Percentiles rank a stretch among this genome's conserved stretches.
Conservation (phyloP, 1,140 invertebrate species). For the Formica exsecta region DNA sequence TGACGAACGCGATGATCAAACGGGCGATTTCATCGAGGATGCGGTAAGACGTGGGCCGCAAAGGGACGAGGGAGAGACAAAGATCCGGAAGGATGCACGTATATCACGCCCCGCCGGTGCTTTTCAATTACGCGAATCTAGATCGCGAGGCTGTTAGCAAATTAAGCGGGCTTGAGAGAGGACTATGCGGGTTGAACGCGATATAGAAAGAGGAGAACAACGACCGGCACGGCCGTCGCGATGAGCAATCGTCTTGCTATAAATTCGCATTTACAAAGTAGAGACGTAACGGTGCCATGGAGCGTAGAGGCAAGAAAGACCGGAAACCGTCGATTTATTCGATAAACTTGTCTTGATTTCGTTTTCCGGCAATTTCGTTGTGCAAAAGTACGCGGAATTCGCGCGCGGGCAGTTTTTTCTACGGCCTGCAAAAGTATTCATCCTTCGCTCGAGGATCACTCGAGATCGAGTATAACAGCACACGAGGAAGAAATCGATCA, state of each 20-base stretch:
- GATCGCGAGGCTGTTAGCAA: slow-evolving; percentile 60
- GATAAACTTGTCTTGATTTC: slow-evolving; percentile 23
- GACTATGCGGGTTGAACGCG: slow-evolving; percentile 47
- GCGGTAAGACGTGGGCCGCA: slow-evolving; percentile 24
- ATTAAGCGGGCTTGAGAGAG: slow-evolving; percentile 49
- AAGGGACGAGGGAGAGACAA: neutral
- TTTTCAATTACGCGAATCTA: slow-evolving; percentile 58
- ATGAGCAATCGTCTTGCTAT: slow-evolving; percentile 36
- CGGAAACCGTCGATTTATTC: slow-evolving; percentile 58
- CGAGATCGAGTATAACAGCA: neutral
- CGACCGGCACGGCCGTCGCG: slow-evolving; percentile 37
- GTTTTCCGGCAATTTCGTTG: slow-evolving; percentile 24
- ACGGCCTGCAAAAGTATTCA: slow-evolving; percentile 8
- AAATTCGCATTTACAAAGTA: slow-evolving; percentile 15
- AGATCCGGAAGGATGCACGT: slow-evolving; percentile 28
- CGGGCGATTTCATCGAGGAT: slow-evolving; percentile 19
- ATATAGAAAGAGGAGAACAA: slow-evolving; percentile 42
- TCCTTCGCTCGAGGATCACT: neutral
- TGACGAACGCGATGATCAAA: neutral
- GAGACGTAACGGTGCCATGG: slow-evolving; percentile 60
- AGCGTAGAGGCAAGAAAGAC: slow-evolving; percentile 58
- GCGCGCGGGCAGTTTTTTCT: neutral
- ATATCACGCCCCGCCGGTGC: slow-evolving; percentile 58
- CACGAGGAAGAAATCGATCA: slow-evolving; percentile 48
- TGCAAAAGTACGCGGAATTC: neutral